Conservation (phyloP, 2,888 invertebrate species). For the Lumbricus terrestris region DNA sequence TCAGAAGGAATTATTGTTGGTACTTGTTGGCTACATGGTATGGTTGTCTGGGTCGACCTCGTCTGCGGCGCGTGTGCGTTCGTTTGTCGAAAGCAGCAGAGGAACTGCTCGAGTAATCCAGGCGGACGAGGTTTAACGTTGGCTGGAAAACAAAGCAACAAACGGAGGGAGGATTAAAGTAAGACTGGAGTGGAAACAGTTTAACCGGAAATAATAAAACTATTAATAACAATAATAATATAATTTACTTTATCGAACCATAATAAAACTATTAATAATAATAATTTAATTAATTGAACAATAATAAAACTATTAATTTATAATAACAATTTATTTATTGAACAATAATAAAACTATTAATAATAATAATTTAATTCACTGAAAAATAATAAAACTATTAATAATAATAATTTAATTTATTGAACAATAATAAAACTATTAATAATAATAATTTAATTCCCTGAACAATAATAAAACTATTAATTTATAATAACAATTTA, state of each 20-base stretch:
- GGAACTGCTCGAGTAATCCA: constrained; percentile 8
- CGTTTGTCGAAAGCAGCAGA: constrained; percentile 21
- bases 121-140: constrained; percentile 22
- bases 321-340: too few relatives aligned
- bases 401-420: too few relatives aligned
- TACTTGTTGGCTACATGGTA: neutral
- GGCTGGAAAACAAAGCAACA: neutral
- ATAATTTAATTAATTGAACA: too few relatives aligned
- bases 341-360: neutral
- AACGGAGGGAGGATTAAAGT: neutral
- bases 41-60: neutral
- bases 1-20: neutral
- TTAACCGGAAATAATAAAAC: neutral
- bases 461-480: neutral
- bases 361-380: too few relatives aligned
- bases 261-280: too few relatives aligned
- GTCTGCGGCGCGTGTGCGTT: constrained; percentile 5
- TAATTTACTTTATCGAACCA: too few relatives aligned
- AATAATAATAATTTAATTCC: too few relatives aligned
- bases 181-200: neutral
- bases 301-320: too few relatives aligned
- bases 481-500: too few relatives aligned
- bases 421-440: neutral
- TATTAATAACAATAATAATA: too few relatives aligned
- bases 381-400: neutral